These are phyloP conservation scores for Sicus ferrugineus DNA, from an alignment of 2,888 invertebrate species.

Conservation along the genomic window DNA sequence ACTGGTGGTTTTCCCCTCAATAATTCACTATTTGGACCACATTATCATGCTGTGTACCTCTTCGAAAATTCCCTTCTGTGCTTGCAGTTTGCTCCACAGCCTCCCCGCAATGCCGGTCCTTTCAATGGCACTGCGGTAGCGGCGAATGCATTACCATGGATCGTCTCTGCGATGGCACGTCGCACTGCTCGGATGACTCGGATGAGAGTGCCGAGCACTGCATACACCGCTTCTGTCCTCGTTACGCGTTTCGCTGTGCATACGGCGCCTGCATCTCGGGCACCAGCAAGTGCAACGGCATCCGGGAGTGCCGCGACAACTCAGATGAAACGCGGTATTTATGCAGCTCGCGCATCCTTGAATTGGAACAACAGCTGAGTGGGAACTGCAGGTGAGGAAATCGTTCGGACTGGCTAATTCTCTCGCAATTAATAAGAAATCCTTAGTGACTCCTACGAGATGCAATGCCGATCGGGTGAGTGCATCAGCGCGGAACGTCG, in stretches of 20 bases:
- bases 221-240: slow-evolving; percentile 63
- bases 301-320: slow-evolving; percentile 46
- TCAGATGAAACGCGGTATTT: slow-evolving; percentile 59
- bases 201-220: slow-evolving; percentile 56
- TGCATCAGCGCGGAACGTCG: slow-evolving; percentile 48
- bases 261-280: slow-evolving; percentile 55
- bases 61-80: background rate
- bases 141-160: slow-evolving; percentile 53
- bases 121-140: slow-evolving; percentile 52
- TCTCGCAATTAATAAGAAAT: background rate
- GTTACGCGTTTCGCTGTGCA: slow-evolving; percentile 62
- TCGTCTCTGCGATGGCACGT: slow-evolving; percentile 51
- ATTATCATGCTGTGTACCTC: no score
- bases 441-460: background rate
- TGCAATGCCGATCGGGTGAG: slow-evolving; percentile 52
- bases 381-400: slow-evolving; percentile 38
- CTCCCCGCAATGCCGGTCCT: slow-evolving; percentile 40
- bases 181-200: slow-evolving; percentile 55
- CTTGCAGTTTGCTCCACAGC: background rate
- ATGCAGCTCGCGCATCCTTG: slow-evolving; percentile 13
- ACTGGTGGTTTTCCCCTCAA: no score
- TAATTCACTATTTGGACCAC: no score
- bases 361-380: slow-evolving; percentile 27
- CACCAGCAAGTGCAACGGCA: slow-evolving; percentile 41
- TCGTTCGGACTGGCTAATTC: background rate